Evolutionary conservation across 2,888 invertebrate genomes (phyloP).

Genomic region (Conomelus anceps): DNA sequence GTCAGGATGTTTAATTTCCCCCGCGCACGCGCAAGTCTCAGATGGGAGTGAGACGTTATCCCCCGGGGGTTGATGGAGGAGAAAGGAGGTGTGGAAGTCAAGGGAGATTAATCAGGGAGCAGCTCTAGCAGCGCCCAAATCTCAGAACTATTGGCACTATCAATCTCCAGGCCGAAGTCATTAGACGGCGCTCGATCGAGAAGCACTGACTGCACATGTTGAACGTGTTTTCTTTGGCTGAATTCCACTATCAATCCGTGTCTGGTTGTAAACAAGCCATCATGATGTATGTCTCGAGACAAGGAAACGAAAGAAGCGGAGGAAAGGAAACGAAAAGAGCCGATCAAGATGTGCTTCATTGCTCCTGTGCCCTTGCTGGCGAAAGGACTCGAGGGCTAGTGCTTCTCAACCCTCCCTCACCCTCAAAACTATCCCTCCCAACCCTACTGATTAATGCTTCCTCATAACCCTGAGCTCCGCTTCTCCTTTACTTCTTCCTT

Average conservation of each 20-base stretch:
- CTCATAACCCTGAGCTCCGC: background rate
- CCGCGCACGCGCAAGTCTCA: background rate
- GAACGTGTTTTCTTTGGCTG: slow-evolving; percentile 12
- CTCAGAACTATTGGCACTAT: slow-evolving; percentile 9
- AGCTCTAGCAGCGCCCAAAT: background rate
- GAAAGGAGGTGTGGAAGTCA: background rate
- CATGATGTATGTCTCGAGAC: slow-evolving; percentile 9
- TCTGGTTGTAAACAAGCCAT: slow-evolving; percentile 10
- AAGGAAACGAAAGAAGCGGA: background rate
- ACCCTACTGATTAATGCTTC: slow-evolving; percentile 5
- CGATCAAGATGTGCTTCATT: slow-evolving; percentile 13
- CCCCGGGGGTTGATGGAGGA: background rate
- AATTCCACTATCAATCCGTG: slow-evolving; percentile 10
- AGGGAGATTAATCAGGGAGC: slow-evolving; percentile 8
- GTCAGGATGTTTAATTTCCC: slow-evolving; percentile 13
- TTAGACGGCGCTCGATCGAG: slow-evolving; percentile 3
- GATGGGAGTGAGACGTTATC: slow-evolving; percentile 2
- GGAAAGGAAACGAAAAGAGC: background rate
- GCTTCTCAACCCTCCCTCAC: background rate
- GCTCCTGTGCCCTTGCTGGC: background rate
- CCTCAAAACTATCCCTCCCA: background rate
- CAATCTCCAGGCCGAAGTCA: slow-evolving; percentile 8
- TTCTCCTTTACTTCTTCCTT: background rate
- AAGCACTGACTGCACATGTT: slow-evolving; percentile 1
- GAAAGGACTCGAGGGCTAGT: background rate